Base-by-base conservation (phyloP, 2,888 invertebrate genomes). In the Drosophila atripex region DNA sequence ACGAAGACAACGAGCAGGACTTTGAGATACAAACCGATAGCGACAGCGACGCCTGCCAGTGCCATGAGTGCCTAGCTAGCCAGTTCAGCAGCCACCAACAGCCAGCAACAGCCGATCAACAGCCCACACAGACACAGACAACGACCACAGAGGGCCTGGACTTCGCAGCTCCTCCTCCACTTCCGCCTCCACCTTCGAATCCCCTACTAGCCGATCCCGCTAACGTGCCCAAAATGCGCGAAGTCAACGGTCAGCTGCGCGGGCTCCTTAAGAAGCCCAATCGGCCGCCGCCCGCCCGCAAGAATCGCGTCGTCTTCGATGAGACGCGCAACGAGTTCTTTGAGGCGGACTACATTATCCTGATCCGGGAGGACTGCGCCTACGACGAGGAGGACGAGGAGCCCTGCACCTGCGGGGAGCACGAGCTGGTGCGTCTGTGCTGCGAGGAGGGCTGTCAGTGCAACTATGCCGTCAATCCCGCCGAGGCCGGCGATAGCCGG, bases 321-420 rank as follows among this genome's bases (percentile, higher is more conserved):
- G 97, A 97, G 92, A 96, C 95, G 88, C 94, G 96, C 56, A 97
- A 97, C 92, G 96, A 97, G 91, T 97, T 97, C 92, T 97, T 97
- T 91, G 97, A 97, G 85, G 97, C 97, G 54, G 97, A 97, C 92
- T 97, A 97, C 89, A 97, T 97, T 88, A 97, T 97, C 85, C 93
- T 97, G 73, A 97, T 97, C 74, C 94, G 97, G 69, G 97, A 97
- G 90, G 97, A 97, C 90, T 96, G 96, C 89, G 95, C 95, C 85
- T 96, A 95, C 89, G 96, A 96, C 64, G 96, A 96, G 87, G 96
- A 96, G 89, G 94, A 94, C 71, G 93, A 94, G 78, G 95, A 94
- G 90, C 94, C 94, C 61, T 96, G 96, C 86, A 95, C 96, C 84
- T 95, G 95, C 85, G 94, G 94, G 74, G 94, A 94, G 88, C 94